Conservation (phyloP, 2,797 vertebrate species). For the Gila robusta region DNA sequence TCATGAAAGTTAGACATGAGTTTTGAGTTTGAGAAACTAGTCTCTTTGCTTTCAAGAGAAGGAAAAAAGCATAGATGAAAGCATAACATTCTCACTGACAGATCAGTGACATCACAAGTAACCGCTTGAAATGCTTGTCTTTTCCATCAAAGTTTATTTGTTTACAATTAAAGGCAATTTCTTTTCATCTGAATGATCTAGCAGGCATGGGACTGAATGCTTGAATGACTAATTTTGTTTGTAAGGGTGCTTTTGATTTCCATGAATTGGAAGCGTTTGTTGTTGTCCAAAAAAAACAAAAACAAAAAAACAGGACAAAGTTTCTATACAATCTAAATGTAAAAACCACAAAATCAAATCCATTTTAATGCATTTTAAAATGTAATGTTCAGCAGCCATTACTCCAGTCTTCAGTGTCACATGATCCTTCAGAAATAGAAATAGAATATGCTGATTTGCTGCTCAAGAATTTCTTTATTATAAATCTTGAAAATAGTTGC, state of each 20-base stretch:
- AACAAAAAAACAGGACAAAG: neutral
- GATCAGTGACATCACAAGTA: conserved; percentile 50
- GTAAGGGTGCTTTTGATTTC: neutral
- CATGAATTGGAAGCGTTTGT: neutral
- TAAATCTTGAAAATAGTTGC: neutral
- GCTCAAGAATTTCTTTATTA: neutral
- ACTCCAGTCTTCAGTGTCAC: neutral
- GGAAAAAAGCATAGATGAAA: conserved; percentile 37
- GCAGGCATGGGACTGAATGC: conserved; percentile 8
- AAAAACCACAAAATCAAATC: neutral
- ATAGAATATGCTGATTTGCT: neutral
- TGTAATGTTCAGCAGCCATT: neutral
- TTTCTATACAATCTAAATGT: neutral
- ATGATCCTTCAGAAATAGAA: neutral
- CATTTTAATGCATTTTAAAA: neutral
- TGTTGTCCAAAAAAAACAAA: neutral
- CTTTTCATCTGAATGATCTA: conserved; percentile 32
- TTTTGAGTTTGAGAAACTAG: conserved; percentile 37
- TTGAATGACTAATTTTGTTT: conserved; percentile 21
- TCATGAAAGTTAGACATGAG: conserved; percentile 21
- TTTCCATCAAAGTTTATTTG: conserved; percentile 46
- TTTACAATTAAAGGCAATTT: conserved; percentile 32
- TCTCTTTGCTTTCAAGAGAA: conserved; percentile 53
- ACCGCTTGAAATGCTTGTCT: conserved; percentile 34
- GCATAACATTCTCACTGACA: conserved; percentile 49